Evolutionary conservation across 2,888 invertebrate species (phyloP), one percentile per base, ranked within the genome.

Genomic region (Euclidia mi): DNA sequence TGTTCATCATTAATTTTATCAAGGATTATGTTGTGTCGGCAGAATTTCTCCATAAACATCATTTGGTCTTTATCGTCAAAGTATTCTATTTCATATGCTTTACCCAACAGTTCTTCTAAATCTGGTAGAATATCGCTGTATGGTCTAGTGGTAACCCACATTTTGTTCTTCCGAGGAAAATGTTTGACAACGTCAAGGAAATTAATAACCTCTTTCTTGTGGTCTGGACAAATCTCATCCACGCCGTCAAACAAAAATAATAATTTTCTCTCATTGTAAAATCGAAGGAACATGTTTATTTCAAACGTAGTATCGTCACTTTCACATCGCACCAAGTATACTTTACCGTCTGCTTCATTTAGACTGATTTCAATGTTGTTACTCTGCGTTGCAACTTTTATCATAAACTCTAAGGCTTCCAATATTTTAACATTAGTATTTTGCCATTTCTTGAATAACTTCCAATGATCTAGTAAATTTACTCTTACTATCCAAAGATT

Each of bases 91-190:
- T 43, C 40, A 14, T 55, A 51, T 0, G 28, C 32, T 0, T 15
- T 38, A 1, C 46, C 53, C 12, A 61, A 49, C 6, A 53, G 31
- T 17, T 6, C 1, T 35, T 56, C 11, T 12, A 62, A 32, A 0
- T 28, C 41, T 1, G 44, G 43, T 28, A 43, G 9, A 4, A 66
- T 50, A 3, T 53, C 43, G 20, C 69, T 66, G 32, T 74, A 65
- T 0, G 68, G 49, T n/a, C 74, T 53, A 7, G 64, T 64, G 1
- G 76, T 67, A 2, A 76, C 58, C 59, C 67, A 63, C 43, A 61
- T 58, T 44, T 46, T 60, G 17, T 61, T 52, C 18, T 12, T 34
- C 0, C 14, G 18, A 2, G 18, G 32, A 35, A 29, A 34, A 15
- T 49, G 2, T 35, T 28, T 42, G n/a, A 49, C 4, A 4, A 35